phyloP scores from a whole-genome alignment of 2,113 vertebrate genomes.

The Oophaga pumilio region DNA sequence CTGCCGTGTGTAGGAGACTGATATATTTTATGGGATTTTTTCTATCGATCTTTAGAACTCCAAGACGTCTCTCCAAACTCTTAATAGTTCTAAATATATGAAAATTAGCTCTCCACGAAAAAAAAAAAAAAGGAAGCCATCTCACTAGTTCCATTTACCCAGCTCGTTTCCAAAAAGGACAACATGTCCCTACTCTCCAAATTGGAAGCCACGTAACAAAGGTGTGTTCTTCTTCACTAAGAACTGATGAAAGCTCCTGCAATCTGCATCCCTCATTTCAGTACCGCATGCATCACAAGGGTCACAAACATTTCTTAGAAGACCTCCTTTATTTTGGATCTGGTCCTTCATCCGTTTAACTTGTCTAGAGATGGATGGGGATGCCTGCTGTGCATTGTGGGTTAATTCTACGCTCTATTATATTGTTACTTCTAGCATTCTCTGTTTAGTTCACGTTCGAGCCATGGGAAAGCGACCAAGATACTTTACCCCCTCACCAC shows the following conservation, averaged over 20 bases:
- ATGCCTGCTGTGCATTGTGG: slow-evolving; percentile 53
- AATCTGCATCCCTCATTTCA: not conserved
- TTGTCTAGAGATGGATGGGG: slow-evolving; percentile 25
- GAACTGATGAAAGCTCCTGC: not conserved
- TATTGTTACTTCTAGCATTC: slow-evolving; percentile 6
- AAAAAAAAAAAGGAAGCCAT: too few species aligned
- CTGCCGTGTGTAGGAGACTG: not conserved
- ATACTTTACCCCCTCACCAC: not conserved
- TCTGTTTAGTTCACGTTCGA: slow-evolving; percentile 14
- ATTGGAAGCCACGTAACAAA: not conserved
- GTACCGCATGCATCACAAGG: not conserved
- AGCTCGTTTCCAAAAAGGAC: too few species aligned
- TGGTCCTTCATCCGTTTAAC: slow-evolving; percentile 35
- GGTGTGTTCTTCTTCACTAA: not conserved
- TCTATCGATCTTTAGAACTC: not conserved
- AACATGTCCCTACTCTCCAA: too few species aligned
- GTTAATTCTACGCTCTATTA: slow-evolving; percentile 48
- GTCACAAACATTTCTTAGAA: slow-evolving; percentile 3
- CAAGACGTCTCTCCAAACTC: not conserved
- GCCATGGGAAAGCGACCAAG: slow-evolving; percentile 49
- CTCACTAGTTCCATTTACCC: too few species aligned
- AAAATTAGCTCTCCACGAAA: too few species aligned
- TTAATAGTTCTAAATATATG: not conserved
- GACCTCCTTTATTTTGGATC: slow-evolving; percentile 9
- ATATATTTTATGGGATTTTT: not conserved